Evolutionary conservation across 2,113 vertebrate species (phyloP), one percentile per base, ranked within the genome.

Genomic region (Oncorhynchus tshawytscha): DNA sequence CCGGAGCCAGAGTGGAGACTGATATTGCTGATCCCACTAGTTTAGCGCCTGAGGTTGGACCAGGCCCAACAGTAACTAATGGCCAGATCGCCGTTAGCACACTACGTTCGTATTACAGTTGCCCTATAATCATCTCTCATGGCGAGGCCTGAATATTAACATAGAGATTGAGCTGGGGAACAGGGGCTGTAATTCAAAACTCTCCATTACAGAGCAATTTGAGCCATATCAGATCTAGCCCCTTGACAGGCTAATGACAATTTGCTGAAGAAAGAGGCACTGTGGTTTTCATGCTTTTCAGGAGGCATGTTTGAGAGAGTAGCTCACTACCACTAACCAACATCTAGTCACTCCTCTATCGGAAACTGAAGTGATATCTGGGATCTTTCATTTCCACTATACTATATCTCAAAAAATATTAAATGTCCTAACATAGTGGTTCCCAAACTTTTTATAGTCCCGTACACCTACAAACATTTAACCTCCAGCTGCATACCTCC

Each of bases 31-130:
- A 27, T 29, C 6, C 64, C 49, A 67, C 9, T 12, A 45, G 39
- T 9, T 45, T 45, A 84, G 51, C 76, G 77, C 77, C 72, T 77
- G 59, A 78, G 76, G 70, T 80, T 82, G 60, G 80, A 79, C 74
- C 69, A 86, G 82, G 78, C 70, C 75, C 74, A 82, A 67, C 31
- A 48, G 68, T 80, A 85, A 82, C 85, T 88, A 82, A 91, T 86
- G 87, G 76, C 85, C 78, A 65, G 73, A 83, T 83, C 74, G 84
- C 91, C 87, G 81, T 57, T 57, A 57, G 82, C 71, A 78, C 29
- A 72, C 81, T 70, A 74, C 72, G 72, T 88, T 90, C 81, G 88
- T 88, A 84, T 88, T 88, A 89, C 88, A 90, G 85, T 27, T 20
- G 70, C 87, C 82, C 77, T 9, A 80, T 89, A 87, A 90, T 90